Evolutionary conservation across 2,113 vertebrate genomes (phyloP), one percentile per base, ranked within the genome.

Genomic region (Halichoeres trimaculatus): DNA sequence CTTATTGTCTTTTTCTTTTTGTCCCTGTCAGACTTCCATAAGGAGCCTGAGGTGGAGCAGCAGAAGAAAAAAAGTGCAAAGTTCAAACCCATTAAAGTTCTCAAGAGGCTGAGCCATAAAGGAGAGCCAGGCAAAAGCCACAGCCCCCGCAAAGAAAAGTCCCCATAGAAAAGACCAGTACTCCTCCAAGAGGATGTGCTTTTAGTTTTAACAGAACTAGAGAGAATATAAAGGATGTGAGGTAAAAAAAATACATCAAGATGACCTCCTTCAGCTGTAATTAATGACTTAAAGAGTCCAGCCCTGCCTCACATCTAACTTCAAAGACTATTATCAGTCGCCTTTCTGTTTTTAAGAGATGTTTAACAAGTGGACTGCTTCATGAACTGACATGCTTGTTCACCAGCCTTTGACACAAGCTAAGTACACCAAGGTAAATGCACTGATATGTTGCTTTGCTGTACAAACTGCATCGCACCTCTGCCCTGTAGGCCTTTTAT

Each of bases 51-150:
- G 5, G 61, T 93, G 5, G 72, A 78, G 87, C 0, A 95, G 36
- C 93, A 87, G 77, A 98, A 96, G 94, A 99, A 97, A 90, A 99
- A 97, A 87, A 93, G 95, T 16, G 55, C 61, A 17, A 99, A 97
- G 89, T 98, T 99, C 87, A 99, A 98, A 92, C 95, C 95, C 70
- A 97, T 98, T 74, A 99, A 98, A 82, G 94, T 97, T 77, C 89
- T 99, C 65, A 98, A 97, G 89, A 90, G 97, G 74, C 91, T 99
- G 77, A 95, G 96, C 80, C 85, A 86, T 13, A 94, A 93, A 86
- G 95, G 93, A 80, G 98, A 98, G 76, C 92, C 95, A 1, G 93
- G 94, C 2, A 91, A 94, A 78, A 96, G 94, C 80, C 93, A 79
- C 84, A 96, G 96, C 85, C 93, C 91, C 0, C 85, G 83, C 0